Evolutionary conservation across 2,797 vertebrate genomes (phyloP), one percentile per base, ranked within the genome.

Genomic region (Antennarius maculatus): DNA sequence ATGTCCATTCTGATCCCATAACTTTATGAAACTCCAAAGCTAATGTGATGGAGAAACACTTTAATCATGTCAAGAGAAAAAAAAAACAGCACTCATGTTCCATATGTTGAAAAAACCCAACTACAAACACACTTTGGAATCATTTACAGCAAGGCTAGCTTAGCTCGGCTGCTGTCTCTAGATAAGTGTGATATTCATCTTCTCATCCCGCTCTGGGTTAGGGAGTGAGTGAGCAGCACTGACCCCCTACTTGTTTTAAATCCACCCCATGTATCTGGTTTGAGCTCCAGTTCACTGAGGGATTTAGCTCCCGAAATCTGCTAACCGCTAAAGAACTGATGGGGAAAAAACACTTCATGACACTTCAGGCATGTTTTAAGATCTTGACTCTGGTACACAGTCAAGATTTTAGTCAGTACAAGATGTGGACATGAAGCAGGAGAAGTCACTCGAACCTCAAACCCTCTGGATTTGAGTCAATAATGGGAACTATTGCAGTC

Each of bases 401-500:
- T 17, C 62, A 10, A 52, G 45, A 3, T 49, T 28, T 75, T 3
- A 11, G 18, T 69, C 39, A 69, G 48, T 28, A 59, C 28, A 49
- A 58, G 69, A 65, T 31, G 55, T 7, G 12, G n/a, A 60, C 41
- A 46, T 6, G 11, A 49, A 46, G 17, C 27, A 54, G 47, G 31
- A 54, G 54, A 41, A 29, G 11, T 23, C 9, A 42, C 17, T 28
- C 52, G 16, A 13, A 11, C 17, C 62, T 37, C n/a, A 11, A 1
- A 47, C 39, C 16, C 17, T 16, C 29, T 15, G 27, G 18, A 42
- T 18, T 29, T 14, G 12, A 66, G 3, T 14, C 8, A 1, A 41
- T 23, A 34, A 41, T 6, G 41, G 16, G 10, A 6, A 16, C 47
- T 11, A 17, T 12, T 71, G 37, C 57, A 54, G 23, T 23, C 23